Conservation (phyloP, 2,797 vertebrate genomes). For the Holocentrus rufus region DNA sequence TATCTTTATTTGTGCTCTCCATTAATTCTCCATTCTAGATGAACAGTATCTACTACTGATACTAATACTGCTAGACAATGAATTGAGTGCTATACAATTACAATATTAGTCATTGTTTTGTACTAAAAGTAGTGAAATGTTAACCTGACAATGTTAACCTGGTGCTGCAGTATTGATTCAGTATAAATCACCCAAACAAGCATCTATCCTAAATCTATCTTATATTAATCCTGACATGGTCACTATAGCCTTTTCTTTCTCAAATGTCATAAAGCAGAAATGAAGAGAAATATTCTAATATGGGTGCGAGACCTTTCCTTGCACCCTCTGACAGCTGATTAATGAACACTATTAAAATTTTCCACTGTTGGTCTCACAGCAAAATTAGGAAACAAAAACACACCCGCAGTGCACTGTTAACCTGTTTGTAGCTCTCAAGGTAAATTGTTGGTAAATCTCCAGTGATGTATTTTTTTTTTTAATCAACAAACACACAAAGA, state of each 20-base stretch:
- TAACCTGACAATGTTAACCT: neutral
- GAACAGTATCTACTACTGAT: no score
- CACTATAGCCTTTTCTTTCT: neutral
- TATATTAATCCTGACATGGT: neutral
- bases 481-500: slow-evolving; percentile 35
- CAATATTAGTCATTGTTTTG: neutral
- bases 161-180: neutral
- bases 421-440: slow-evolving; percentile 37
- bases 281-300: neutral
- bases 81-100: no score
- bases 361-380: neutral
- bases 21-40: neutral
- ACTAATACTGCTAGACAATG: no score
- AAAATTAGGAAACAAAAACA: neutral
- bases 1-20: neutral
- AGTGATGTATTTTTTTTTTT: slow-evolving; percentile 20
- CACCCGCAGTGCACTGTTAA: slow-evolving; percentile 1
- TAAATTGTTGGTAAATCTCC: slow-evolving; percentile 34
- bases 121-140: neutral
- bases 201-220: neutral
- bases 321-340: neutral
- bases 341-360: neutral
- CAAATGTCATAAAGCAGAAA: neutral
- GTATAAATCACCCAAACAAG: no score
- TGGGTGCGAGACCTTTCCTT: neutral